Conservation (phyloP, 92 coral and sea anemone genomes). For the Phenganax marumi region DNA sequence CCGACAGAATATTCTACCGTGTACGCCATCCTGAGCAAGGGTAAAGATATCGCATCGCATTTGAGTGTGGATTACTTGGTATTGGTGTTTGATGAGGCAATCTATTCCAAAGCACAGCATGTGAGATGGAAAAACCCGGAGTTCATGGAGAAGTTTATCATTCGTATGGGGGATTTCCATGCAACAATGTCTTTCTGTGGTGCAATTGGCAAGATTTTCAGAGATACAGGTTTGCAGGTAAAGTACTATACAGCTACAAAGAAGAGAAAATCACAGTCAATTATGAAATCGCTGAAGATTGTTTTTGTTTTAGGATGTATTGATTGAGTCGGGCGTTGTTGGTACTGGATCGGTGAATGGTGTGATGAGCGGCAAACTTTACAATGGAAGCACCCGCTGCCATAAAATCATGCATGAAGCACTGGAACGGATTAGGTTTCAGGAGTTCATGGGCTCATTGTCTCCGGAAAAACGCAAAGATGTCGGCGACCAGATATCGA, state of each 20-base stretch:
- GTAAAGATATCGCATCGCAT: conserved; percentile 14
- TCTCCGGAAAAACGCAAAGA: conserved; percentile 5
- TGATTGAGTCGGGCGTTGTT: conserved; percentile 26
- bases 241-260: no score
- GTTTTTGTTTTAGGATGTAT: conserved; percentile 1
- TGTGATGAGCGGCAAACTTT: conserved; percentile 25
- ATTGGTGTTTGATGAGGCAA: conserved; percentile 37
- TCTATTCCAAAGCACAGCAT: conserved; percentile 48
- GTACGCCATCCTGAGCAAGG: conserved; percentile 18
- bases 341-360: conserved; percentile 28
- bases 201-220: conserved; percentile 33
- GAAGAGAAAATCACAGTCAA: background rate
- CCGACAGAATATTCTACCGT: conserved; percentile 50
- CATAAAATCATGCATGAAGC: conserved; percentile 22
- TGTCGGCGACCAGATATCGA: background rate
- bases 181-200: conserved; percentile 28
- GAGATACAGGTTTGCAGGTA: conserved; percentile 53
- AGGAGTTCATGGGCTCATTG: conserved; percentile 3
- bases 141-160: conserved; percentile 20
- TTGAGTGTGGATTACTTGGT: conserved; percentile 4
- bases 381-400: conserved; percentile 20
- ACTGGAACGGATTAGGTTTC: conserved; percentile 7
- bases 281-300: background rate
- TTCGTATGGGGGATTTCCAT: conserved; percentile 47
- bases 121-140: conserved; percentile 47